Percentiles rank a stretch among this genome's conserved stretches.
Conservation (phyloP, 2,888 invertebrate species). For the Margaritifera margaritifera region DNA sequence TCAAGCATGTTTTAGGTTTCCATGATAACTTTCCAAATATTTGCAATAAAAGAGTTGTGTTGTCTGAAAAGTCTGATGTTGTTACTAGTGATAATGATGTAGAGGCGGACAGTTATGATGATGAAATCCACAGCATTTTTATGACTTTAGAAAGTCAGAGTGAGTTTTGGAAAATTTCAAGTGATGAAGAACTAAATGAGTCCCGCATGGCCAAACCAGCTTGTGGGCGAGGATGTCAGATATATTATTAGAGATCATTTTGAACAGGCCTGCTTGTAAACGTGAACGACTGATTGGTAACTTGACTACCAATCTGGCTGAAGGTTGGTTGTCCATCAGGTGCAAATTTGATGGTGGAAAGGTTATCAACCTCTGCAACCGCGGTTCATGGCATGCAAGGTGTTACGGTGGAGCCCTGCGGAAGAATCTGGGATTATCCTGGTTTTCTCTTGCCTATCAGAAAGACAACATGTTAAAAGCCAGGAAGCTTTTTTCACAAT, state of each 20-base stretch:
- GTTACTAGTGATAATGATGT: neutral
- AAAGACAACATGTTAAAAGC: neutral
- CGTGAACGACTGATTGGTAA: conserved; percentile 22
- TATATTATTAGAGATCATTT: conserved; percentile 16
- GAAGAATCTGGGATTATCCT: conserved; percentile 18
- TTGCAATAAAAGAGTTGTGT: conserved; percentile 10
- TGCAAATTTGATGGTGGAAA: conserved; percentile 38
- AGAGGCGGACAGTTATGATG: neutral
- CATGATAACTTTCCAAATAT: conserved; percentile 25
- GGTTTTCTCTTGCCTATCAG: conserved; percentile 11
- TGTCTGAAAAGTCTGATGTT: neutral
- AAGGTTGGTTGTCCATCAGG: conserved; percentile 29
- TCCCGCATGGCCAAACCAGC: neutral
- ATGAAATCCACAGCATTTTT: conserved; percentile 1
- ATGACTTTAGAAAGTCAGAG: conserved; percentile 12
- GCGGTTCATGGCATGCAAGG: conserved; percentile 26
- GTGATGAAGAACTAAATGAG: conserved; percentile 3
- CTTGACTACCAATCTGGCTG: conserved; percentile 30
- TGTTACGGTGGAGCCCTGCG: conserved; percentile 23
- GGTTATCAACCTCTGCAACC: conserved; percentile 16
- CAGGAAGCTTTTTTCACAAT: neutral
- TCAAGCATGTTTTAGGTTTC: conserved; percentile 25
- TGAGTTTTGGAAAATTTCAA: conserved; percentile 11
- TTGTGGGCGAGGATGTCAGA: neutral
- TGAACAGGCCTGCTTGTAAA: conserved; percentile 27